Percentiles rank a stretch among this genome's conserved stretches.
These are phyloP conservation scores for Clepsis dumicolana DNA, from an alignment of 2,888 invertebrate species.

Conservation along the genomic window DNA sequence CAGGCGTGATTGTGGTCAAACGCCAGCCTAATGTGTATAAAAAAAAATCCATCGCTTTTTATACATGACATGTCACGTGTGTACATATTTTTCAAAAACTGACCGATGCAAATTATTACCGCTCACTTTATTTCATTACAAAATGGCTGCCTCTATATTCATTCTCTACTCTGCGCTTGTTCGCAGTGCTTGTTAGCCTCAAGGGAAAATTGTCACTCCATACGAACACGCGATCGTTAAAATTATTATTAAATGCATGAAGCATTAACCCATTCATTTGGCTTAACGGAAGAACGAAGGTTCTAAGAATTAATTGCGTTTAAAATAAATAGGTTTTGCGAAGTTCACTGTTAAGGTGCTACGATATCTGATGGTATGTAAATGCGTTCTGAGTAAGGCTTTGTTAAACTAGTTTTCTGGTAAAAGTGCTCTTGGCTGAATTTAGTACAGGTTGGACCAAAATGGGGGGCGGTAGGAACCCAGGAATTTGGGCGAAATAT, in stretches of 20 bases:
- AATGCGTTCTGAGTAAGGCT: conserved; percentile 1
- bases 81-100: neutral
- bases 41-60: too few relatives aligned
- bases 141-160: conserved; percentile 55
- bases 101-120: neutral
- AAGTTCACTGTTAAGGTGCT: conserved; percentile 62
- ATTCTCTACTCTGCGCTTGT: conserved; percentile 62
- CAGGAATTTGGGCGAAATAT: too few relatives aligned
- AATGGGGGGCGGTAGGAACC: too few relatives aligned
- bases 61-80: too few relatives aligned
- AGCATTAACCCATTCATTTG: conserved; percentile 47
- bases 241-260: conserved; percentile 42
- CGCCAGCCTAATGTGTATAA: too few relatives aligned
- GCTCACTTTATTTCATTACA: neutral
- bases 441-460: neutral
- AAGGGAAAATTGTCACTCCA: conserved; percentile 55
- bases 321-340: conserved; percentile 45
- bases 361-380: conserved; percentile 46
- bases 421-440: neutral
- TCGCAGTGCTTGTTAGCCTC: conserved; percentile 55
- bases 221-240: conserved; percentile 53
- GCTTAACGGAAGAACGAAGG: conserved; percentile 60
- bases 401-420: neutral
- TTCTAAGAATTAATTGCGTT: conserved; percentile 59
- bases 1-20: too few relatives aligned